phyloP scores from a whole-genome alignment of 2,888 invertebrate genomes.

The Caenorhabditis afra region DNA sequence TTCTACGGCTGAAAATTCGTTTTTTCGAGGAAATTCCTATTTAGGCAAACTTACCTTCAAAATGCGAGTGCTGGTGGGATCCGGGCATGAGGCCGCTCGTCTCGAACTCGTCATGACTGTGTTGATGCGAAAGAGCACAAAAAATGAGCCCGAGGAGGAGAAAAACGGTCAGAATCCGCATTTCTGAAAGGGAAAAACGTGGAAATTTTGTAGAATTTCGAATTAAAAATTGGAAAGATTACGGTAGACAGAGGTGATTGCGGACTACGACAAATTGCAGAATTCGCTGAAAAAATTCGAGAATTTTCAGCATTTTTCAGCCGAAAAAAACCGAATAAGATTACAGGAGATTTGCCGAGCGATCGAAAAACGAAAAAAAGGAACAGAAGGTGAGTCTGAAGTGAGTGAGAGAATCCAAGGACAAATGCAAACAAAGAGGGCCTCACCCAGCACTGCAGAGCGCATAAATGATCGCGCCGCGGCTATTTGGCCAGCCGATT shows the following conservation, averaged over 20 bases:
- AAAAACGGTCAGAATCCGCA: slow-evolving; percentile 21
- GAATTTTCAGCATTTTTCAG: slow-evolving; percentile 3
- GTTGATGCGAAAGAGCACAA: slow-evolving; percentile 6
- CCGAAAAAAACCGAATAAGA: no score
- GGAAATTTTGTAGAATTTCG: neutral
- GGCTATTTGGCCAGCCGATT: slow-evolving; percentile 41
- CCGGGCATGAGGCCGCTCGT: neutral
- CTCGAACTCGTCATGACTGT: slow-evolving; percentile 24
- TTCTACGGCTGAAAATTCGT: slow-evolving; percentile 25
- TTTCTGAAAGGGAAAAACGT: neutral
- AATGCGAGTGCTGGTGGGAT: neutral
- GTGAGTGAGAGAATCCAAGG: neutral
- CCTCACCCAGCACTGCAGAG: neutral
- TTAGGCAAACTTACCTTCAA: slow-evolving; percentile 5
- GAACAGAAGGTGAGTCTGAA: neutral
- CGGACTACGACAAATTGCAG: neutral
- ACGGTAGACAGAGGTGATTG: slow-evolving; percentile 9
- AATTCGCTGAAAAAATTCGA: neutral
- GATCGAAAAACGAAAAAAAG: neutral
- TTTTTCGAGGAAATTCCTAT: no score
- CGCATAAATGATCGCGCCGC: slow-evolving; percentile 17
- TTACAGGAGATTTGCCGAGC: neutral
- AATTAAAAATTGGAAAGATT: neutral
- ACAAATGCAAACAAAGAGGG: slow-evolving; percentile 8
- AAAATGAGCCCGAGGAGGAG: neutral